phyloP scores from a whole-genome alignment of 2,888 invertebrate species.

The Tenthredo notha region DNA sequence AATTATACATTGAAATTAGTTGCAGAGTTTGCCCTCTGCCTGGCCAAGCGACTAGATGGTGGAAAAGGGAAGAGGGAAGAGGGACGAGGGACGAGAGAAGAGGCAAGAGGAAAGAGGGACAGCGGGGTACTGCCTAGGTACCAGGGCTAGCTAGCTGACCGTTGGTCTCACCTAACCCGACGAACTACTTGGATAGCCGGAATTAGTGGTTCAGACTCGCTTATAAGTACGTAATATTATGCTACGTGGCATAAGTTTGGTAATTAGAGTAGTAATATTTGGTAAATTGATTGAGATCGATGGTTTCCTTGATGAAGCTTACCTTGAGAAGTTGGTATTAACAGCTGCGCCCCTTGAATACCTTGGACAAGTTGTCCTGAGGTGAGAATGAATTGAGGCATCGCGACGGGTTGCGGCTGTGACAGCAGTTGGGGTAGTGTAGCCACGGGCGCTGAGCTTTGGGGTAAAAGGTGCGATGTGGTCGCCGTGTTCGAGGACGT shows the following conservation, averaged over 20 bases:
- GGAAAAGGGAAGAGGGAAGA: constrained; percentile 75
- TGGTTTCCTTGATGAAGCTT: constrained; percentile 62
- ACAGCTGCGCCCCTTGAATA: constrained; percentile 95
- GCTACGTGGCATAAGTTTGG: constrained; percentile 67
- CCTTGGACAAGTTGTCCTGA: constrained; percentile 95
- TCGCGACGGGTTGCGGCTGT: constrained; percentile 84
- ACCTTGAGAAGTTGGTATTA: constrained; percentile 98
- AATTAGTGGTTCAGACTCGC: constrained; percentile 67
- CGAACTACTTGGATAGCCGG: constrained; percentile 60
- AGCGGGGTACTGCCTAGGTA: background rate
- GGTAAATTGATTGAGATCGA: background rate
- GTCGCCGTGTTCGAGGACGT: constrained; percentile 76
- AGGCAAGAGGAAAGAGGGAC: constrained; percentile 55
- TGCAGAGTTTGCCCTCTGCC: constrained; percentile 77
- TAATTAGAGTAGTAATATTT: background rate
- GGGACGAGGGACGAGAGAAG: constrained; percentile 64
- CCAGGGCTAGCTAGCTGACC: constrained; percentile 57
- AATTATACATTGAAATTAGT: constrained; percentile 79
- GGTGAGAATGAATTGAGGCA: constrained; percentile 95
- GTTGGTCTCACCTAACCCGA: constrained; percentile 72
- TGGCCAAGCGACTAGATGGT: constrained; percentile 67
- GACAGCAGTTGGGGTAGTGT: constrained; percentile 82
- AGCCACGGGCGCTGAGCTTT: constrained; percentile 80
- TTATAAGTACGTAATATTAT: background rate
- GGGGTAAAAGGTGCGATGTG: constrained; percentile 73